These are phyloP conservation scores for Homarus gammarus DNA, from an alignment of 2,888 invertebrate species.

Conservation along the genomic window DNA sequence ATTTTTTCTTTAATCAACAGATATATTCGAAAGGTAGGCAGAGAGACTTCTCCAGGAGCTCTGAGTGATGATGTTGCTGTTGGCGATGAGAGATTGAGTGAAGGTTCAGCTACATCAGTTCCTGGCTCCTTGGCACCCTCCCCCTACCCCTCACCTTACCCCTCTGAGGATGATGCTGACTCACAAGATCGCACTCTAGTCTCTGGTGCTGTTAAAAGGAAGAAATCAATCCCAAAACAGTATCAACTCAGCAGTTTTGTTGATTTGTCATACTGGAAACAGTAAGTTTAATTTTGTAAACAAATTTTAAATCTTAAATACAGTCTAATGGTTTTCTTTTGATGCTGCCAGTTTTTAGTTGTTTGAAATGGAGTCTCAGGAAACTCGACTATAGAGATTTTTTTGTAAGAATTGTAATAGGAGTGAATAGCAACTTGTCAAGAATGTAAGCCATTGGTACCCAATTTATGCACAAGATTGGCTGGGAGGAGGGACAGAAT, in stretches of 20 bases:
- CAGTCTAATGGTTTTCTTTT: too few relatives aligned
- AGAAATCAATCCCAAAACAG: slow-evolving; percentile 77
- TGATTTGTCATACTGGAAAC: slow-evolving; percentile 85
- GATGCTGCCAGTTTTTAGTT: too few relatives aligned
- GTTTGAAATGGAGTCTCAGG: too few relatives aligned
- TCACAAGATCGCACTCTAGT: slow-evolving; percentile 71
- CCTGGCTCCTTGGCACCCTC: slow-evolving; percentile 73
- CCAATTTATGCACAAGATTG: neutral
- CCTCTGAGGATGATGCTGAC: slow-evolving; percentile 72
- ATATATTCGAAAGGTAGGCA: slow-evolving; percentile 77
- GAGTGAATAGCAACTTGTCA: too few relatives aligned
- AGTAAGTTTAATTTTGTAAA: slow-evolving; percentile 81
- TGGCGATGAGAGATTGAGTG: slow-evolving; percentile 71
- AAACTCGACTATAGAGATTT: too few relatives aligned
- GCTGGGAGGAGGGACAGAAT: neutral
- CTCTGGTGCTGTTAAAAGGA: slow-evolving; percentile 77
- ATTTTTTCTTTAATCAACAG: slow-evolving; percentile 22
- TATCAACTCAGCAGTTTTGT: slow-evolving; percentile 82
- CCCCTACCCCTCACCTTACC: slow-evolving; percentile 71
- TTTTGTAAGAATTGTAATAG: too few relatives aligned
- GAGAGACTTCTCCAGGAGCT: slow-evolving; percentile 80
- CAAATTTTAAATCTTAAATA: too few relatives aligned
- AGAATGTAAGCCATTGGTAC: too few relatives aligned
- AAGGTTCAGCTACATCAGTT: slow-evolving; percentile 65
- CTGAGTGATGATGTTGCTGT: slow-evolving; percentile 78